Percentiles rank a stretch among this genome's conserved stretches.
These are phyloP conservation scores for Sycon ciliatum DNA, from an alignment of 37 sponge, comb jelly and placozoan species.

Conservation along the genomic window DNA sequence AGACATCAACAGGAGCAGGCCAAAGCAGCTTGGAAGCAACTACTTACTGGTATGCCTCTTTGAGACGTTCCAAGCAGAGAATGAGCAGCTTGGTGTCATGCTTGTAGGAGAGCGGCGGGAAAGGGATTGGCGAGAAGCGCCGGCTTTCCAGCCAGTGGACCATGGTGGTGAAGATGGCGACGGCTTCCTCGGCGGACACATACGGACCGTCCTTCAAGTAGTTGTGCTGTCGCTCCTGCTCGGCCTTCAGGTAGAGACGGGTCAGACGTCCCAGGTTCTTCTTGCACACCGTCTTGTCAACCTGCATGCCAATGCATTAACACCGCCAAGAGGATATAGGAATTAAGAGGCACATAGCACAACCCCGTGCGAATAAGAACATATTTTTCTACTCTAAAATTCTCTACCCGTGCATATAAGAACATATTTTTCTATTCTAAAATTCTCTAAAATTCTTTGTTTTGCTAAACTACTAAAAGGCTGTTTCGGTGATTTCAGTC, in stretches of 20 bases:
- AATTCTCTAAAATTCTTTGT: too few species aligned
- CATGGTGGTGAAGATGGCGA: constrained; percentile 96
- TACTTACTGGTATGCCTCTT: constrained; percentile 88
- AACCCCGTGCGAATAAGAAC: background rate
- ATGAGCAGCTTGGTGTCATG: constrained; percentile 99
- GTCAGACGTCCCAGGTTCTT: constrained; percentile 99
- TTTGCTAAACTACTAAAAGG: too few species aligned
- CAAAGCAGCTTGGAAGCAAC: too few species aligned
- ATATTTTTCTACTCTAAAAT: background rate
- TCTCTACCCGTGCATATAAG: too few species aligned
- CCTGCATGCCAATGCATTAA: constrained; percentile 5
- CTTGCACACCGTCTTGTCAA: constrained; percentile 98
- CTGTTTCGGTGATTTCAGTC: too few species aligned
- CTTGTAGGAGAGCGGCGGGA: constrained; percentile 97
- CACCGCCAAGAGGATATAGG: background rate
- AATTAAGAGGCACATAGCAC: background rate
- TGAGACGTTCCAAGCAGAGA: constrained; percentile 91
- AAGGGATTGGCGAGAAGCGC: constrained; percentile 95
- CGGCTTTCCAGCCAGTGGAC: constrained; percentile 99
- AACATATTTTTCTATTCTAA: background rate
- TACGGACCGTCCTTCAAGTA: constrained; percentile 99
- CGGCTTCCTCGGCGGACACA: constrained; percentile 93
- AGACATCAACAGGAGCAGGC: too few species aligned
- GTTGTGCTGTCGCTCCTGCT: constrained; percentile 98
- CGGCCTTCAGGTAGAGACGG: constrained; percentile 92